These are phyloP conservation scores for Notarius quadriscutis DNA, from an alignment of 2,113 vertebrate species.

Conservation along the genomic window DNA sequence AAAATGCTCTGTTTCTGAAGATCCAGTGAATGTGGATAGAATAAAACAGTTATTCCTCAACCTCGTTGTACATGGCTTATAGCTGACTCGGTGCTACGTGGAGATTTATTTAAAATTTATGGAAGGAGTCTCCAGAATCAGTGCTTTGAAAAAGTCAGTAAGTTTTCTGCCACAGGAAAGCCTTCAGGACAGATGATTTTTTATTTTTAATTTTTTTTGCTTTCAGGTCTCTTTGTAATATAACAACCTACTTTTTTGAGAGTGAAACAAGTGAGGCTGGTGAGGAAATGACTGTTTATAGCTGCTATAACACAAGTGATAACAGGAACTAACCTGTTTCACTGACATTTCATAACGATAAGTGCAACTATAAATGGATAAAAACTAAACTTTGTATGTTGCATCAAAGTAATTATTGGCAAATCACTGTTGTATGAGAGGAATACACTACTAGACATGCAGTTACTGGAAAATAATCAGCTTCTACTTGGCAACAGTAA, in stretches of 20 bases:
- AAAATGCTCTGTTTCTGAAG: too few relatives aligned
- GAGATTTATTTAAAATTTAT: neutral
- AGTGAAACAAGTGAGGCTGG: neutral
- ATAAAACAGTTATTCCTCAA: too few relatives aligned
- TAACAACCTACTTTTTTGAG: neutral
- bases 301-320: neutral
- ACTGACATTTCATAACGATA: neutral
- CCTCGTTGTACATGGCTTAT: too few relatives aligned
- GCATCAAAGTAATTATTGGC: neutral
- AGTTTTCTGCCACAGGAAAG: neutral
- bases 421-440: neutral
- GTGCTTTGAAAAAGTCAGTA: neutral
- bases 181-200: neutral
- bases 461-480: neutral
- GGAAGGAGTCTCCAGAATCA: neutral
- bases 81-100: too few relatives aligned
- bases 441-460: neutral
- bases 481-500: neutral
- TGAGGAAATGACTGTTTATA: neutral
- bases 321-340: neutral
- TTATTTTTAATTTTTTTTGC: too few relatives aligned
- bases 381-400: neutral
- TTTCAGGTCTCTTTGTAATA: neutral
- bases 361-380: too few relatives aligned
- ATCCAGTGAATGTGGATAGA: too few relatives aligned